A percentile compares a stretch with the other conserved stretches of the same genome.
phyloP scores from a whole-genome alignment of 2,797 vertebrate species.

The Sphenopsis melanotis region DNA sequence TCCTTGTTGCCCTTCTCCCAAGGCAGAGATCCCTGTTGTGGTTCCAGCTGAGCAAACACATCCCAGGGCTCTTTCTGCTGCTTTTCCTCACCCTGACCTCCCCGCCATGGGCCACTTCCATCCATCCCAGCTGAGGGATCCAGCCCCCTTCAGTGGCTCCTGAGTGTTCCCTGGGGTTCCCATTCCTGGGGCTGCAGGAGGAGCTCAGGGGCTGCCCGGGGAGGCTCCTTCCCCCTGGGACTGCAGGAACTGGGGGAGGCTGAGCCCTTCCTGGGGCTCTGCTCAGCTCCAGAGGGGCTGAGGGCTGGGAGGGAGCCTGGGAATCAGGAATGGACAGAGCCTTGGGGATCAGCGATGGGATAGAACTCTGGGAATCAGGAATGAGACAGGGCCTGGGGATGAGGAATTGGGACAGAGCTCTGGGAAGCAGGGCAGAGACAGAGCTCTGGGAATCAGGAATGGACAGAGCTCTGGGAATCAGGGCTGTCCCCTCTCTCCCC shows the following conservation, averaged over 20 bases:
- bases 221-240: too few relatives aligned
- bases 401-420: background rate
- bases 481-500: background rate
- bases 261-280: too few relatives aligned
- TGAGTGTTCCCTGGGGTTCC: too few relatives aligned
- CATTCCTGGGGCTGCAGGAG: too few relatives aligned
- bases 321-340: too few relatives aligned
- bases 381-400: background rate
- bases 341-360: too few relatives aligned
- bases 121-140: fast-evolving
- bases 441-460: background rate
- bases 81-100: background rate
- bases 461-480: background rate
- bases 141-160: too few relatives aligned
- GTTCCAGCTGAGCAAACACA: background rate
- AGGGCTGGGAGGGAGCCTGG: too few relatives aligned
- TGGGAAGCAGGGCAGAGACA: background rate
- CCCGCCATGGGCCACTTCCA: fast-evolving
- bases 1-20: background rate
- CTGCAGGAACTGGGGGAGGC: too few relatives aligned
- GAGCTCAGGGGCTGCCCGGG: too few relatives aligned
- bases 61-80: background rate
- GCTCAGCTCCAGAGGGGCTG: too few relatives aligned
- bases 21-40: background rate
- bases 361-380: background rate